Conservation (phyloP, 2,113 vertebrate species). For the Gallinago jamesoni region DNA sequence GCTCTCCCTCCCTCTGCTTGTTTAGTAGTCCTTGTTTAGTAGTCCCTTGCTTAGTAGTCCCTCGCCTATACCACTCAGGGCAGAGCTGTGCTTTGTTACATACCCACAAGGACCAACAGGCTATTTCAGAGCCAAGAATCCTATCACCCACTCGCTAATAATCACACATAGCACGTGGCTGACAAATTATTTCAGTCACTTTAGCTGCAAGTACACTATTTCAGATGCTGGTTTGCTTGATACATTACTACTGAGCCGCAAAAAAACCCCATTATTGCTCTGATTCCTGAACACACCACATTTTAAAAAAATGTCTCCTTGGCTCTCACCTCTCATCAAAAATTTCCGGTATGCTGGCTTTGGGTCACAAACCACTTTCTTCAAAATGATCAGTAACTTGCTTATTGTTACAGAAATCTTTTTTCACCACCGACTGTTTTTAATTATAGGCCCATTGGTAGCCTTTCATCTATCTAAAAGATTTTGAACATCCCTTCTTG, state of each 20-base stretch:
- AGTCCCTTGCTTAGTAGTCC: no score
- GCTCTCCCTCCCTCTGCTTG: rapidly evolving
- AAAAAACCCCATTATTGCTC: not conserved
- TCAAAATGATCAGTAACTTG: not conserved
- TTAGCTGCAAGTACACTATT: not conserved
- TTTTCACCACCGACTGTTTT: not conserved
- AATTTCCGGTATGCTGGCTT: not conserved
- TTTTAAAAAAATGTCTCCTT: not conserved
- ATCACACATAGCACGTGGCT: not conserved
- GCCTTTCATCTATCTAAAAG: not conserved
- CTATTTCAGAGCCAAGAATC: not conserved
- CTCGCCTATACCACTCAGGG: not conserved
- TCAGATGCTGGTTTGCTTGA: not conserved
- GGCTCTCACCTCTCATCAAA: not conserved
- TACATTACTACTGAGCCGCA: not conserved
- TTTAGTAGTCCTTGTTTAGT: no score
- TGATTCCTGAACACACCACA: not conserved
- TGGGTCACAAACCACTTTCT: not conserved
- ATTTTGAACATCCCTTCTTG: not conserved
- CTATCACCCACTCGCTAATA: not conserved
- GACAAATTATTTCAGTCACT: not conserved
- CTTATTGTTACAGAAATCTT: not conserved
- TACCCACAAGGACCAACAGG: no score
- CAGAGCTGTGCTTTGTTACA: not conserved
- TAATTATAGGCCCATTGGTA: conserved; percentile 4